Base-by-base conservation (phyloP, 2,113 vertebrate species). In the Pithys albifrons region DNA sequence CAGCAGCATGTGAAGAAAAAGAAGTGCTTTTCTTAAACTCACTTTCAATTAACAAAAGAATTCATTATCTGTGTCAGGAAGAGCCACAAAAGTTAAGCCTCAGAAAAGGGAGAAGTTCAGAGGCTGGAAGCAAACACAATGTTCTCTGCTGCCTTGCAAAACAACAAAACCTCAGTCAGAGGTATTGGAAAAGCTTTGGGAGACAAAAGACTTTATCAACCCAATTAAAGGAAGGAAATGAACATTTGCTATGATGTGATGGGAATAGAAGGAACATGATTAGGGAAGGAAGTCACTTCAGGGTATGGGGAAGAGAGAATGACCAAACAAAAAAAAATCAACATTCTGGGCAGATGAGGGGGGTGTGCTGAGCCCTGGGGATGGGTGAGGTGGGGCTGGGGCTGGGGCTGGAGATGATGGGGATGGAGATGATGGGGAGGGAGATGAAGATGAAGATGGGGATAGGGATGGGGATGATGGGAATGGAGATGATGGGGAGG, bases 191-290 rank as follows among this genome's bases (percentile, higher is more conserved):
- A 35, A 93, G 88, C 61, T 82, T 19, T 31, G 52, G 25, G 45
- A 85, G 81, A 76, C 85, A 94, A 85, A 94, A 79, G 92, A 35
- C 92, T 93, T 96, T 85, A 93, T 93, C 82, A 90, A 79, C 24
- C 62, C 92, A 90, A 93, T 96, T 96, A 95, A 76, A 91, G 41
- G 82, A 31, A 90, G 92, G 90, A 96, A 94, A 96, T 94, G 51
- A 97, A 88, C 74, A 57, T 76, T 91, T 89, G 37, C 35, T 33
- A 41, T 8, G 25, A 82, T 69, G 78, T 73, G 88, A 94, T 2
- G 52, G 19, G 78, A 95, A 91, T 57, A 57, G 85, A 58, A 89
- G 49, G 78, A 72, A 72, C 88, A 37, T 7, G 64, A 95, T 79
- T 93, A 95, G 39, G 71, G 49, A 82, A 81, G 52, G 90, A 91